Conservation (phyloP, 2,888 invertebrate genomes). For the Prosapia bicincta region DNA sequence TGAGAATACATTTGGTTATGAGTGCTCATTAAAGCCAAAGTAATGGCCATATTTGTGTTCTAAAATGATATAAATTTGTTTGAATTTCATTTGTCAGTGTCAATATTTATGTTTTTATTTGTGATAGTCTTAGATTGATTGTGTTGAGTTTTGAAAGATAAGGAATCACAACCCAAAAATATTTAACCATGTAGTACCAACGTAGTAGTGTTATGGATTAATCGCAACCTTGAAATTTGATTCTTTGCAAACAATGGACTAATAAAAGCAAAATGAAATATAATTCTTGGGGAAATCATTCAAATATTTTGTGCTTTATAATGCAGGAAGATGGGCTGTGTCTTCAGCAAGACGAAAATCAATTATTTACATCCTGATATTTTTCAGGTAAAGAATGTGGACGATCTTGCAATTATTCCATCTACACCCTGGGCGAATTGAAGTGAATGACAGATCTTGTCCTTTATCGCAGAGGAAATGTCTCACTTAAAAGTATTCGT, state of each 20-base stretch:
- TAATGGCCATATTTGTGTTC: too few species aligned
- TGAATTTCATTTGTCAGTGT: neutral
- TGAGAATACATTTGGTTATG: too few species aligned
- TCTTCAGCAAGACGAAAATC: constrained; percentile 70
- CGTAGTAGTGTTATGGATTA: neutral
- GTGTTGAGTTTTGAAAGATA: neutral
- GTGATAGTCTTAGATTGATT: neutral
- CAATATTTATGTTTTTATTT: neutral
- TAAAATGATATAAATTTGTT: neutral
- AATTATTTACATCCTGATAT: constrained; percentile 73
- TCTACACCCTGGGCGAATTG: too few species aligned
- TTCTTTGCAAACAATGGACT: neutral
- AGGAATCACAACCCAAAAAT: too few species aligned
- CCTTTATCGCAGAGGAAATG: too few species aligned
- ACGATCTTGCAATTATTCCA: too few species aligned
- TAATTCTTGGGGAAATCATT: neutral
- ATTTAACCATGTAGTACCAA: neutral
- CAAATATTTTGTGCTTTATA: constrained; percentile 36
- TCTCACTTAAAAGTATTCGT: too few species aligned
- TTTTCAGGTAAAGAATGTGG: constrained; percentile 59
- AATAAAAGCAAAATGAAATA: neutral
- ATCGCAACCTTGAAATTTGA: neutral
- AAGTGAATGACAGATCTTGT: too few species aligned
- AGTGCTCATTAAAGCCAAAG: too few species aligned
- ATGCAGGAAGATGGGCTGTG: constrained; percentile 66